Conservation (phyloP, 2,797 vertebrate genomes). For the Scomberomorus guttatus region DNA sequence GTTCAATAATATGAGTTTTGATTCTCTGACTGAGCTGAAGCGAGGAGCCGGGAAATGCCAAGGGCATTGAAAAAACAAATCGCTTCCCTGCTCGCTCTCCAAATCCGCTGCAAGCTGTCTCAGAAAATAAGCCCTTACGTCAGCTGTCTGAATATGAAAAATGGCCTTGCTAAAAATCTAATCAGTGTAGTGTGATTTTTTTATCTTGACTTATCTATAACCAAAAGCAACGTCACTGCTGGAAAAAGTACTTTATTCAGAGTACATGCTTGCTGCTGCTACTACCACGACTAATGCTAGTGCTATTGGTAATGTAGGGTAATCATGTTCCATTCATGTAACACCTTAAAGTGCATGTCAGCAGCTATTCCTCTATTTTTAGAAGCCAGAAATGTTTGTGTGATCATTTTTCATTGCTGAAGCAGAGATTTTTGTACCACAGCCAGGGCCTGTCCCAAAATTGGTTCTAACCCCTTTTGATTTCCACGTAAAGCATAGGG, state of each 20-base stretch:
- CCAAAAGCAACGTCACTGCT: neutral
- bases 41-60: conserved; percentile 70
- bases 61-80: conserved; percentile 66
- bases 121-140: conserved; percentile 50
- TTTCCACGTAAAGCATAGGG: too few relatives aligned
- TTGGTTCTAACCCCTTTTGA: neutral
- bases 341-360: neutral
- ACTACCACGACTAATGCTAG: neutral
- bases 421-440: too few relatives aligned
- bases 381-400: neutral
- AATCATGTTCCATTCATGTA: neutral
- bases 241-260: neutral
- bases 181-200: neutral
- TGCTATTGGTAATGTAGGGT: neutral
- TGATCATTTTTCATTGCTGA: neutral
- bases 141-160: conserved; percentile 28
- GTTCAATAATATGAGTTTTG: conserved; percentile 65
- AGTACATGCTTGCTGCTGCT: neutral
- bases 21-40: conserved; percentile 55
- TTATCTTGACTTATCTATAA: neutral
- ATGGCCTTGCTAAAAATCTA: neutral
- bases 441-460: too few relatives aligned
- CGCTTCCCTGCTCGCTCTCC: conserved; percentile 31
- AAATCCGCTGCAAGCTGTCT: conserved; percentile 67
- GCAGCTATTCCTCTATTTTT: neutral